A percentile compares a stretch with the other conserved stretches of the same genome.
phyloP scores from a whole-genome alignment of 2,113 vertebrate genomes.

The Larimichthys crocea region DNA sequence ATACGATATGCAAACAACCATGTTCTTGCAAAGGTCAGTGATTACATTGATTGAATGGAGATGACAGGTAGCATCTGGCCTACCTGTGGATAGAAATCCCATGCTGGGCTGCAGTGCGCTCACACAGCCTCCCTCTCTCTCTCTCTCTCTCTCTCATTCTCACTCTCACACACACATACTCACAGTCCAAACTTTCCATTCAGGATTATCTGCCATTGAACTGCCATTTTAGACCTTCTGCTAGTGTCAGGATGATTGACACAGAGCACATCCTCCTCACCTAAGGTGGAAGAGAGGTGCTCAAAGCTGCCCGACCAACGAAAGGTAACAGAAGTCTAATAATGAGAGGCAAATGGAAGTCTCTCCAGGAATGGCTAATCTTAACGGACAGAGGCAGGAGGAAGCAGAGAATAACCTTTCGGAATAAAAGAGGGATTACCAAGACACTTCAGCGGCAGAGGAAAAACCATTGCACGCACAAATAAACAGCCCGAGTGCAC shows the following conservation, averaged over 20 bases:
- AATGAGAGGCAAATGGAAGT: conserved; percentile 83
- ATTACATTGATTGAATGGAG: conserved; percentile 74
- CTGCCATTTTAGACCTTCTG: conserved; percentile 60
- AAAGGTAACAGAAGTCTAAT: conserved; percentile 72
- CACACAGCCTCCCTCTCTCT: not conserved
- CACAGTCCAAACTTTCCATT: conserved; percentile 42
- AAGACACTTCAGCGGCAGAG: conserved; percentile 74
- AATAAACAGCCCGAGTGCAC: conserved; percentile 80
- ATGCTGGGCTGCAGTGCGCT: conserved; percentile 36
- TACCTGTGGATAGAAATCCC: conserved; percentile 76
- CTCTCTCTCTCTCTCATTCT: not conserved
- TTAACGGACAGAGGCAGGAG: conserved; percentile 73
- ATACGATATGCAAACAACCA: conserved; percentile 70
- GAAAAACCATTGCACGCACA: conserved; percentile 76
- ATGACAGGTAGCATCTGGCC: conserved; percentile 81
- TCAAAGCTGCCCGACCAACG: conserved; percentile 40
- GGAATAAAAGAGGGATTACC: conserved; percentile 85
- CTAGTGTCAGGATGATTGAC: conserved; percentile 69
- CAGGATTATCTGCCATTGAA: conserved; percentile 67
- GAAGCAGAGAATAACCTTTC: conserved; percentile 77
- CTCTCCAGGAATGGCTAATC: conserved; percentile 82
- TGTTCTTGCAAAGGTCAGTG: conserved; percentile 78
- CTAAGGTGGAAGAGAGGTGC: conserved; percentile 51
- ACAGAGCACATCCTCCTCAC: conserved; percentile 61
- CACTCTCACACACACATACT: not conserved